Evolutionary conservation across 2,888 invertebrate genomes (phyloP).

Genomic region (Athalia cordata): DNA sequence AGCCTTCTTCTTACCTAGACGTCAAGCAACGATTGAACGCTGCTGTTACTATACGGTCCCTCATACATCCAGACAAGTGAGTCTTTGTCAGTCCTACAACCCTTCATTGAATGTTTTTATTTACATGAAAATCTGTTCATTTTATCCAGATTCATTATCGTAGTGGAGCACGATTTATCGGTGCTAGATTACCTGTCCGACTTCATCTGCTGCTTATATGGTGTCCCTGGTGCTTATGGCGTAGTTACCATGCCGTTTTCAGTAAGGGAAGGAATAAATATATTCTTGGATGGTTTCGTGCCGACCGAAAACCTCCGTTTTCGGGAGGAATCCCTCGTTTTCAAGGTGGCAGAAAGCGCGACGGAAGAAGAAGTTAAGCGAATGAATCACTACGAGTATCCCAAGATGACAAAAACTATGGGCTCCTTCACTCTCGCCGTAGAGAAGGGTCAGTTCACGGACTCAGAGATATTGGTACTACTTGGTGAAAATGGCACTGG

Average conservation of each 20-base stretch:
- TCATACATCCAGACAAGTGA: conserved; percentile 93
- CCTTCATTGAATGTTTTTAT: not conserved
- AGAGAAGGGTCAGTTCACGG: conserved; percentile 95
- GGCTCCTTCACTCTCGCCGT: conserved; percentile 87
- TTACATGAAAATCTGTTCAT: not conserved
- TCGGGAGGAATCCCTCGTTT: conserved; percentile 96
- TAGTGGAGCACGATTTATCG: conserved; percentile 99
- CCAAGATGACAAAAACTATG: conserved; percentile 91
- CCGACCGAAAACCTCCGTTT: conserved; percentile 99
- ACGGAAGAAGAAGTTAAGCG: conserved; percentile 98
- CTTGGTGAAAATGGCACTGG: conserved; percentile 99
- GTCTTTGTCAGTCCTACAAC: conserved; percentile 1
- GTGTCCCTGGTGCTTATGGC: conserved; percentile 98
- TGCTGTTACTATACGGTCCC: conserved; percentile 93
- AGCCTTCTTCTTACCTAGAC: conserved; percentile 98
- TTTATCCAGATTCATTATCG: conserved; percentile 91
- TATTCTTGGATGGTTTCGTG: conserved; percentile 99
- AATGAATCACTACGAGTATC: conserved; percentile 97
- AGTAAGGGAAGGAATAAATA: conserved; percentile 99
- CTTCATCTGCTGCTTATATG: conserved; percentile 98
- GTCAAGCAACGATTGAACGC: conserved; percentile 99
- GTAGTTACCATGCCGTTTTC: conserved; percentile 99
- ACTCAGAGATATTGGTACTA: conserved; percentile 98
- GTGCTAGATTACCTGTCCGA: conserved; percentile 99
- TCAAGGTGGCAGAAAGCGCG: conserved; percentile 98